Evolutionary conservation across 2,113 vertebrate genomes (phyloP).

Genomic region (Ptilorrhoa leucosticta): DNA sequence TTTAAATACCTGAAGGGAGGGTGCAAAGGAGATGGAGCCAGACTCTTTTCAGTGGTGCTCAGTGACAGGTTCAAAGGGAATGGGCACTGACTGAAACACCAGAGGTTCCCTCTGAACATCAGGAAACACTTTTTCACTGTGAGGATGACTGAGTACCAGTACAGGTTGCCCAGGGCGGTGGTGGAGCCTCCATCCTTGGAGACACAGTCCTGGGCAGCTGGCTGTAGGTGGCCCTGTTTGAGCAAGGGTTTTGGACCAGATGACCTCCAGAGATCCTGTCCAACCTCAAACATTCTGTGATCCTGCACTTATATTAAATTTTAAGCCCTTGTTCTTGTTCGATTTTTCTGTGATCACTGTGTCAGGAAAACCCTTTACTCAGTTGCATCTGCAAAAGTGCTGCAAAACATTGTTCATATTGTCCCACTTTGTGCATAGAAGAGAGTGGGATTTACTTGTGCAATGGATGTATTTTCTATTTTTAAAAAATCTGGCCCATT

Average conservation of each 20-base stretch:
- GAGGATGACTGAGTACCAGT: fast-evolving
- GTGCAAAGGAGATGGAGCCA: background rate
- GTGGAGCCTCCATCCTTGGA: background rate
- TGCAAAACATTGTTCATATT: background rate
- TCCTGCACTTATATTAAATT: background rate
- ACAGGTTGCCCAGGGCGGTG: background rate
- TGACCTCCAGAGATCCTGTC: background rate
- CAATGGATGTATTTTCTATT: conserved; percentile 14
- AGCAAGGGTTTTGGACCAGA: background rate
- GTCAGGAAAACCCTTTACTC: background rate
- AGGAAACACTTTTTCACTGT: background rate
- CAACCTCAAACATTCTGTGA: background rate
- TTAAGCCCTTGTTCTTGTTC: background rate
- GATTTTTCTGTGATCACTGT: background rate
- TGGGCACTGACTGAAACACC: background rate
- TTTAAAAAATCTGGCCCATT: conserved; percentile 30
- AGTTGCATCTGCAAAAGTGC: background rate
- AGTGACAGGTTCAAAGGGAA: background rate
- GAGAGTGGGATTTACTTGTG: background rate
- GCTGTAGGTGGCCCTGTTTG: background rate
- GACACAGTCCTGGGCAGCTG: background rate
- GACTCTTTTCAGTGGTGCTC: background rate
- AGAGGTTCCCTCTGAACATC: background rate
- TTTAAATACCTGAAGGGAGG: background rate
- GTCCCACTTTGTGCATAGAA: background rate